These are phyloP conservation scores for Mungos mungo DNA, from an alignment of 2,113 vertebrate genomes.

Conservation along the genomic window DNA sequence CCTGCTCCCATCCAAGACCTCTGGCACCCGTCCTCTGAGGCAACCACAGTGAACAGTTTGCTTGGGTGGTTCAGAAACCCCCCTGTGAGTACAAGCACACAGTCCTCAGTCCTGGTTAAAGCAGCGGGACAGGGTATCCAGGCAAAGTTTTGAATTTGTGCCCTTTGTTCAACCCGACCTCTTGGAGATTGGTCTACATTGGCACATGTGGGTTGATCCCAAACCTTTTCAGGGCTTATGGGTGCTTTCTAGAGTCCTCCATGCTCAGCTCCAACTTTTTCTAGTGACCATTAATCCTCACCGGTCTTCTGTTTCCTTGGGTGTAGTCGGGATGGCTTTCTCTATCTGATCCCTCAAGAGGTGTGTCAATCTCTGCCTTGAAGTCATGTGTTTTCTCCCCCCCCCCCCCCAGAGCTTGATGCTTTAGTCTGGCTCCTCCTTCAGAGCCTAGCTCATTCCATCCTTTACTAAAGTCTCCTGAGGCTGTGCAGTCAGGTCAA, in stretches of 20 bases:
- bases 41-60: background rate
- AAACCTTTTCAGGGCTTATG: background rate
- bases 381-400: fast-evolving
- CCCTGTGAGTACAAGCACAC: fast-evolving
- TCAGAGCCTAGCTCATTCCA: fast-evolving
- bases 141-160: background rate
- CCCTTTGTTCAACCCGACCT: background rate
- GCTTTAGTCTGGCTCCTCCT: background rate
- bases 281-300: background rate
- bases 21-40: background rate
- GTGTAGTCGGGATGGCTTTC: background rate
- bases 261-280: background rate
- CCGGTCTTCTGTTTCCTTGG: background rate
- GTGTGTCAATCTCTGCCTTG: background rate
- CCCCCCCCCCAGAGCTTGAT: too few species aligned
- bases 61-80: background rate
- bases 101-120: background rate
- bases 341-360: background rate
- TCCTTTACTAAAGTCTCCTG: background rate
- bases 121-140: background rate
- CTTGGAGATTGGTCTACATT: background rate
- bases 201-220: background rate
- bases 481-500: too few species aligned
- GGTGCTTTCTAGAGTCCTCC: background rate
- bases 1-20: too few species aligned